These are phyloP conservation scores for Tamandua tetradactyla DNA, from an alignment of 2,797 vertebrate genomes.

Conservation along the genomic window DNA sequence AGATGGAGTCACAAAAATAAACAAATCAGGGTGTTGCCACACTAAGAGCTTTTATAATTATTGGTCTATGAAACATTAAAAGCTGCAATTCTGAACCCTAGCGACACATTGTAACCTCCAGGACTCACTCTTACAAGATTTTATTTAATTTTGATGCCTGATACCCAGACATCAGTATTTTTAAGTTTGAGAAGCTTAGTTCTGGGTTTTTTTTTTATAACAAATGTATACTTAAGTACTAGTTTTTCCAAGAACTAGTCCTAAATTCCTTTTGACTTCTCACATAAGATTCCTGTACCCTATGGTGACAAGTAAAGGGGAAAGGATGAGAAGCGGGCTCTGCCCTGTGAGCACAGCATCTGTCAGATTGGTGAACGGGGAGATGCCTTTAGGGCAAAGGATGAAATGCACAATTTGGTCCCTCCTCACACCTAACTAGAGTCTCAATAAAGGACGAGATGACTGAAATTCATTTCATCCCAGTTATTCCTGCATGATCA, in stretches of 20 bases:
- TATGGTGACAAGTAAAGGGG: background rate
- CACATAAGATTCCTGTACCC: background rate
- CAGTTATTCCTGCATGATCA: conserved; percentile 65
- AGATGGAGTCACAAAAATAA: background rate
- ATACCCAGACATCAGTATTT: background rate
- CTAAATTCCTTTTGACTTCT: background rate
- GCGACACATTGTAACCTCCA: background rate
- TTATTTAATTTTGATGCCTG: background rate
- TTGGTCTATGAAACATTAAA: background rate
- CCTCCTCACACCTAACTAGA: background rate
- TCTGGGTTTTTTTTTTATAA: conserved; percentile 2
- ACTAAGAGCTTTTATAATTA: background rate
- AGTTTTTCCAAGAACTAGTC: background rate
- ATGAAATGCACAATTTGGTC: background rate
- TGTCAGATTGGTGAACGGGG: background rate
- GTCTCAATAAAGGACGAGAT: conserved; percentile 37
- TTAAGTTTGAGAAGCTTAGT: background rate
- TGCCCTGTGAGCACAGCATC: background rate
- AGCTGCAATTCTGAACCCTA: background rate
- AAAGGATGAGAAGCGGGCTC: background rate
- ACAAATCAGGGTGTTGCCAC: background rate
- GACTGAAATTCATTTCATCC: conserved; percentile 63
- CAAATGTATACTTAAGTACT: background rate
- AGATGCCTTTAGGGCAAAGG: background rate
- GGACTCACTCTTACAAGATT: background rate